Evolutionary conservation across 2,888 invertebrate species (phyloP), one percentile per base, ranked within the genome.

Genomic region (Sericinus montela): DNA sequence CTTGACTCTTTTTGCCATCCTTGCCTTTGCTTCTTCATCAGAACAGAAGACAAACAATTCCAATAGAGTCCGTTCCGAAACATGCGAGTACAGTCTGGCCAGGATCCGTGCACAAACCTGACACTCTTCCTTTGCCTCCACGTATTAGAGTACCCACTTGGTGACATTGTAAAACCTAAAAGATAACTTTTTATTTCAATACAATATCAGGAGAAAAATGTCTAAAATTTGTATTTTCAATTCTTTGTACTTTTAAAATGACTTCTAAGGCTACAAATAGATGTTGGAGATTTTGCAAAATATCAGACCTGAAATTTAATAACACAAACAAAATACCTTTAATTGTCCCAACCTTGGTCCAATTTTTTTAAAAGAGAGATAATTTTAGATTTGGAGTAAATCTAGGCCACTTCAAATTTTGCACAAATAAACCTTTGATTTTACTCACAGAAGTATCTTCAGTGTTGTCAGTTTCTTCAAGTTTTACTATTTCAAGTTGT

Each of bases 1-100:
- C 65, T 94, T 95, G 39, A 94, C 72, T 32, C 97, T 90, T 78
- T 97, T 98, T 23, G 91, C 89, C 64, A 94, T 86, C 54, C 94
- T 92, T 19, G 85, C 80, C 54, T 91, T 90, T 0, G 95, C 92
- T 65, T 97, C 95, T 9, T 94, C 93, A 14, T 94, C 92, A 0
- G 93, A 82, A 63, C 94, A 92, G 60, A 99, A 93, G 35, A 92
- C 89, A 72, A 97, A 98, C 45, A 96, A 78, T 81, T 99, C 98
- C 11, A 98, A 82, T 16, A 91, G 92, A 91, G 65, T 97, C 96
- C 9, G 92, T 93, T 1, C 98, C 98, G 70, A 96, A 95, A 72
- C 96, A 96, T 1, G 92, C 93, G 2, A 98, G 70, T 14, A 97
- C 79, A 53, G 91, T 91, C 55, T 94, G 93, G 14, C 94, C 92